These are phyloP conservation scores for Myiothlypis coronata DNA, from an alignment of 2,797 vertebrate species.

Conservation along the genomic window DNA sequence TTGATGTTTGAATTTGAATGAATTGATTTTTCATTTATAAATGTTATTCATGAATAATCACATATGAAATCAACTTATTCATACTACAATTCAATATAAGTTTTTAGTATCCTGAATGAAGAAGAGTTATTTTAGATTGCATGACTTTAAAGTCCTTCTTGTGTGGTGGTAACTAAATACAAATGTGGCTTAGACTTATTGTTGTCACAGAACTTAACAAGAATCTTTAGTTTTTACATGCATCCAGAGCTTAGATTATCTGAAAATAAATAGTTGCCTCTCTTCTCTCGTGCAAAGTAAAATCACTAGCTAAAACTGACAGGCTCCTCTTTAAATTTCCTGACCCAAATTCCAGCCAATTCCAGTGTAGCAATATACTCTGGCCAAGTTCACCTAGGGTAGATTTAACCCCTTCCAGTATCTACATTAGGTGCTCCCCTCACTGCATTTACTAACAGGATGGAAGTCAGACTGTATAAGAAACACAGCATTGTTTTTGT, in stretches of 20 bases:
- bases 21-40: background rate
- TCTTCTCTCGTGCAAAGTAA: background rate
- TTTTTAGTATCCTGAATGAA: background rate
- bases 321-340: background rate
- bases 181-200: background rate
- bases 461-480: background rate
- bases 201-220: background rate
- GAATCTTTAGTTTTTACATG: background rate
- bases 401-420: background rate
- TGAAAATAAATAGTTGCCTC: background rate
- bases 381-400: background rate
- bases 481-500: background rate
- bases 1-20: background rate
- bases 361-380: background rate
- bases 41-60: background rate
- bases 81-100: background rate
- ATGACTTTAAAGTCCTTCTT: background rate
- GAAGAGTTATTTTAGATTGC: background rate
- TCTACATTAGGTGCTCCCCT: background rate
- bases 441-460: background rate
- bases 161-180: background rate
- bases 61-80: background rate
- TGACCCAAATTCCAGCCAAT: background rate
- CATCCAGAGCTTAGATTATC: background rate
- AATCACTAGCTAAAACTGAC: background rate